These are phyloP conservation scores for Conger conger DNA, from an alignment of 2,113 vertebrate species.

Conservation along the genomic window DNA sequence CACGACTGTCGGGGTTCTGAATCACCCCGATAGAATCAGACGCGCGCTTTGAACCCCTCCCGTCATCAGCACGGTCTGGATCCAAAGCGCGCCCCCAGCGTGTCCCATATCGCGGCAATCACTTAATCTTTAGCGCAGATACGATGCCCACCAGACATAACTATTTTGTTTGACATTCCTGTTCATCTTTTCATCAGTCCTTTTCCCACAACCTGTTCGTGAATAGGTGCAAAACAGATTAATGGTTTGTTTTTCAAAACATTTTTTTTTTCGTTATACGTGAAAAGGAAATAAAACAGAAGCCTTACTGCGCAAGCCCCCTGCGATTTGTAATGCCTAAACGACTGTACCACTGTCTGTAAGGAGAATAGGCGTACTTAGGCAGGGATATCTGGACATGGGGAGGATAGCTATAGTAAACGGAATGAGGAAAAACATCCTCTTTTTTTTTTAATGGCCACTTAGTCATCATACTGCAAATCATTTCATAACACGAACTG, in stretches of 20 bases:
- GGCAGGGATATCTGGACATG: background rate
- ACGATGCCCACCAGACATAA: conserved; percentile 20
- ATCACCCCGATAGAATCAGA: background rate
- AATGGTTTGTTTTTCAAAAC: background rate
- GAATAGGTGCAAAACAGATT: background rate
- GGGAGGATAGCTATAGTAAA: background rate
- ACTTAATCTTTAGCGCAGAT: background rate
- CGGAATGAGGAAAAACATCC: conserved; percentile 11
- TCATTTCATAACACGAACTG: conserved; percentile 13
- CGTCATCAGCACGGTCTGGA: background rate
- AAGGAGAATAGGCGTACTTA: background rate
- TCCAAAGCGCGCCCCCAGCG: background rate
- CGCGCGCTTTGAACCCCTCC: background rate
- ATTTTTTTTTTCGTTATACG: background rate
- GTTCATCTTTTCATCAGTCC: conserved; percentile 15
- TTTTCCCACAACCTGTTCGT: background rate
- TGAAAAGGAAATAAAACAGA: background rate
- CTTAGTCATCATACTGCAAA: conserved; percentile 29
- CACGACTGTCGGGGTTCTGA: too few relatives aligned
- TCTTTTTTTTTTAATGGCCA: conserved; percentile 15
- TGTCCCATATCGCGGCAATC: background rate
- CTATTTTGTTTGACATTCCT: conserved; percentile 28
- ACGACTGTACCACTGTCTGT: background rate
- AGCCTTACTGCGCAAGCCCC: background rate
- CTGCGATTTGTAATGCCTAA: background rate